Evolutionary conservation across 2,888 invertebrate species (phyloP), one percentile per base, ranked within the genome.

Genomic region (Dascillus cervinus): DNA sequence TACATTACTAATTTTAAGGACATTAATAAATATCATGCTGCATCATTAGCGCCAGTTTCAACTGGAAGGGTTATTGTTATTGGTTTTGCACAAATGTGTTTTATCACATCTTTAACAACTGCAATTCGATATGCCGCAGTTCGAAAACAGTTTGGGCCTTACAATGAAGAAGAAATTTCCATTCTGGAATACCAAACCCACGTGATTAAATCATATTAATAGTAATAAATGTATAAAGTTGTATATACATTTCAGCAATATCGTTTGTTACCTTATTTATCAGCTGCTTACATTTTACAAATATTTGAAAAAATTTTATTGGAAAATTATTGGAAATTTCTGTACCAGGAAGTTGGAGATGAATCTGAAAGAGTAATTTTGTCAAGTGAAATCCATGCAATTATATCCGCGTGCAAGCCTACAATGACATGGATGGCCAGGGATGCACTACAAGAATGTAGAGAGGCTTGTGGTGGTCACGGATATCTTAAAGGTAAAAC

Each of bases 391-490:
- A 64, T 86, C 23, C 88, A 88, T 59, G 86, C 81, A 10, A 55
- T 88, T 9, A 85, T 86, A 0, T 83, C 81, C 0, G 79, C 81
- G 2, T 67, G 71, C 1, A 88, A 88, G 59, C 83, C 88, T 0
- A 58, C 89, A 10, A 77, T 83, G 46, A 79, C 88, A 0, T 97
- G 96, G 96, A 64, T 77, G 1, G 79, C 86, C 13, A 71, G 86
- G 20, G 88, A 91, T 66, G 86, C 79, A 10, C 84, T 96, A 41
- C 94, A 95, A 66, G 88, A 91, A 64, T 89, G 89, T 51, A 70
- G 96, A 35, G 95, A 95, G 66, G 84, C 89, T 0, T 94, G 94
- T 58, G 96, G 92, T 2, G 96, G 96, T 4, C 95, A 96, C 64
- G 96, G 96, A 0, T 96, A 92, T 58, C 62, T 86, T 2, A 79